These are phyloP conservation scores for Drosophila stalkeri DNA, from an alignment of 2,888 invertebrate species.

Conservation along the genomic window DNA sequence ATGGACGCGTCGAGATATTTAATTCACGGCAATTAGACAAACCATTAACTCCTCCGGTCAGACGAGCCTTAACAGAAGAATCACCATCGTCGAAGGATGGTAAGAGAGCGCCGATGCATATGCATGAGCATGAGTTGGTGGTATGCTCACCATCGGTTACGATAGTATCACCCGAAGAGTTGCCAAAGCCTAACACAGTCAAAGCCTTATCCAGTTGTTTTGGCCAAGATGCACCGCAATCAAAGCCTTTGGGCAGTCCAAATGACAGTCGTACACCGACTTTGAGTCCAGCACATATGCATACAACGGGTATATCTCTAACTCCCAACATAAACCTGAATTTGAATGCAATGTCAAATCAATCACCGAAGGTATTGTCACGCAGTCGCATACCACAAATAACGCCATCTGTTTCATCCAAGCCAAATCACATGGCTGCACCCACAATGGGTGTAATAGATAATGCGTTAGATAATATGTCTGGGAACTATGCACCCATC, in stretches of 20 bases:
- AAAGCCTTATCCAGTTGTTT: conserved; percentile 80
- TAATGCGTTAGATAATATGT: conserved; percentile 44
- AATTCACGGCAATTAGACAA: conserved; percentile 81
- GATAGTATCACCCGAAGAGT: conserved; percentile 77
- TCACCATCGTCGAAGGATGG: neutral
- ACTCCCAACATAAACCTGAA: conserved; percentile 1
- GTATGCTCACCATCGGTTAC: conserved; percentile 80
- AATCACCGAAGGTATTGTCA: conserved; percentile 64
- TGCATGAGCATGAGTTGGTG: conserved; percentile 66
- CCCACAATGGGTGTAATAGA: conserved; percentile 50
- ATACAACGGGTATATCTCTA: conserved; percentile 10
- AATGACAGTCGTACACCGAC: conserved; percentile 1
- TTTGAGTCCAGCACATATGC: neutral
- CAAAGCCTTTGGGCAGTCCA: neutral
- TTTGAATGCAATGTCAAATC: neutral
- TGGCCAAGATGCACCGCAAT: conserved; percentile 30
- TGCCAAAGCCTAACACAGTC: conserved; percentile 82
- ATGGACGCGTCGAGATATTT: conserved; percentile 83
- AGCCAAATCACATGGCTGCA: conserved; percentile 19
- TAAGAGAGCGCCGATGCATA: conserved; percentile 29
- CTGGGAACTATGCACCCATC: conserved; percentile 65
- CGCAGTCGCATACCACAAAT: conserved; percentile 80
- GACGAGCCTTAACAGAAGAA: conserved; percentile 39
- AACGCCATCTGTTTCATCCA: conserved; percentile 75
- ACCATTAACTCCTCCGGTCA: conserved; percentile 73